Conservation (phyloP, 2,797 vertebrate genomes). For the Thaleichthys pacificus region DNA sequence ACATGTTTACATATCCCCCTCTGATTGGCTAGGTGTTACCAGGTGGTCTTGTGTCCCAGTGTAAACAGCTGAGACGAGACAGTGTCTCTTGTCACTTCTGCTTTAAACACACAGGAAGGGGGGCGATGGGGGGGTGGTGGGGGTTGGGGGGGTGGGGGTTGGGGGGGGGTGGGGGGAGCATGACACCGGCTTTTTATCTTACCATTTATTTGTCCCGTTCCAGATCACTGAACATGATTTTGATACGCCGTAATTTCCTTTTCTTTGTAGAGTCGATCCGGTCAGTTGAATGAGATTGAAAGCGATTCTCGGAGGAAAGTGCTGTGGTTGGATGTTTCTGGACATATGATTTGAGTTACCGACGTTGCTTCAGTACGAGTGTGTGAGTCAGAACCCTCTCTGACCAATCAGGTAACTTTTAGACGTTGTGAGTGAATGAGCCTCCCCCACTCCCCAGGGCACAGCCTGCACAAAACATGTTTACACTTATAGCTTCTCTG, state of each 20-base stretch:
- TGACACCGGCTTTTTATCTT: not conserved
- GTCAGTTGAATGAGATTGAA: not conserved
- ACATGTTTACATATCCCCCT: not conserved
- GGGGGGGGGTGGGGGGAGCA: not conserved
- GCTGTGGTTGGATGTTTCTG: not conserved
- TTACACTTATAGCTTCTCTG: not conserved
- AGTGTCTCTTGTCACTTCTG: not conserved
- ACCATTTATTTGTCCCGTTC: not conserved
- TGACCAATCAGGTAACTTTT: not conserved
- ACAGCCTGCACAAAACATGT: not conserved
- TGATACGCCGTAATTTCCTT: not conserved
- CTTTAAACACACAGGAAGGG: not conserved
- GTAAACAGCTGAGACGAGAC: not conserved
- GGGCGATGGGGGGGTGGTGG: not conserved
- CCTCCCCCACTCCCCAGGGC: too few species aligned
- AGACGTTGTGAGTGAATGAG: not conserved
- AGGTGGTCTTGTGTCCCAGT: constrained; percentile 7
- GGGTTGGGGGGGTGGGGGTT: not conserved
- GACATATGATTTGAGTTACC: not conserved
- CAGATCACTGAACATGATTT: not conserved
- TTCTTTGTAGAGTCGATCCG: not conserved
- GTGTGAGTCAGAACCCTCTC: not conserved
- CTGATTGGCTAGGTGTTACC: not conserved
- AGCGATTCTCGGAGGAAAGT: not conserved
- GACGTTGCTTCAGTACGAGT: not conserved